Evolutionary conservation across 2,113 vertebrate genomes (phyloP).

Genomic region (Kobus ellipsiprymnus): DNA sequence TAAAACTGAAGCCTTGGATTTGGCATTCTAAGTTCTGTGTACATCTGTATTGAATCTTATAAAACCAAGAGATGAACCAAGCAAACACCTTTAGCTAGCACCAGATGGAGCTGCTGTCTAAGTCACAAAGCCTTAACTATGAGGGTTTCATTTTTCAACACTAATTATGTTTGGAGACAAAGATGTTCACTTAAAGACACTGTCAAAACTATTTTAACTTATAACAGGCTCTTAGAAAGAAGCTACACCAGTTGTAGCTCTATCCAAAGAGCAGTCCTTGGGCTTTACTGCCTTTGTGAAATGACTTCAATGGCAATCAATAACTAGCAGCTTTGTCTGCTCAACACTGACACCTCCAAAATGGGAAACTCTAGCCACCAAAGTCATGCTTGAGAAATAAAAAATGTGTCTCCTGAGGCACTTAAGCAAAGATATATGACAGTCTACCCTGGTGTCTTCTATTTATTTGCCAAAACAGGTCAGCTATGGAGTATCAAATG

Average conservation of each 20-base stretch:
- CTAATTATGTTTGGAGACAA: slow-evolving; percentile 75
- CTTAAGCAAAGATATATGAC: background rate
- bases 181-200: slow-evolving; percentile 58
- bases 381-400: slow-evolving; percentile 45
- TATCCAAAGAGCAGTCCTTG: slow-evolving; percentile 42
- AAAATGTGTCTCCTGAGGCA: slow-evolving; percentile 35
- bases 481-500: background rate
- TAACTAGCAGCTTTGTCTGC: slow-evolving; percentile 35
- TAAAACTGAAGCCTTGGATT: background rate
- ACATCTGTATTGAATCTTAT: background rate
- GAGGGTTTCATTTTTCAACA: slow-evolving; percentile 64
- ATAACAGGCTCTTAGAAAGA: slow-evolving; percentile 55
- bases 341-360: background rate
- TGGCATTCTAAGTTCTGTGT: slow-evolving; percentile 18
- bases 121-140: slow-evolving; percentile 54
- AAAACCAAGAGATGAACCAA: background rate
- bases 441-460: background rate
- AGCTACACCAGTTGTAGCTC: slow-evolving; percentile 18
- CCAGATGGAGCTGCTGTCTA: slow-evolving; percentile 82
- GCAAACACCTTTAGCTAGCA: slow-evolving; percentile 67
- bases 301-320: background rate
- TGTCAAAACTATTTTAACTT: slow-evolving; percentile 67
- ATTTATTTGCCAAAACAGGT: slow-evolving; percentile 18
- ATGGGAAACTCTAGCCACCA: background rate
- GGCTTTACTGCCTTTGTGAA: slow-evolving; percentile 27